Base-by-base conservation (phyloP, 92 coral and sea anemone species). In the Bergia puertoricense region DNA sequence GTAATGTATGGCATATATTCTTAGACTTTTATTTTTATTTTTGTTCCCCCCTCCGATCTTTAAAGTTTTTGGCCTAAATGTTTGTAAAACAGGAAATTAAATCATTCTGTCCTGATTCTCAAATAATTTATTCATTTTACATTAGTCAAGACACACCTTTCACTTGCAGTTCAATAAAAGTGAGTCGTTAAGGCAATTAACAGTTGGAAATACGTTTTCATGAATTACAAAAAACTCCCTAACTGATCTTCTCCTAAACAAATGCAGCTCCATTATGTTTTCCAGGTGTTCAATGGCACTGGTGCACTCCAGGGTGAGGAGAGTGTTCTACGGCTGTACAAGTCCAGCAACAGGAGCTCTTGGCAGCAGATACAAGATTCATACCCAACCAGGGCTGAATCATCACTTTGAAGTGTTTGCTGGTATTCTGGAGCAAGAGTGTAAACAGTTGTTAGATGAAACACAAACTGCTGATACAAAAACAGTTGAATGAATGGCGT, bases 201-300 rank as follows among this genome's bases (percentile, higher is more conserved):
- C 16, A 54, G 3, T 10, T 13, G 14, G 14, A 10, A 30, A 30
- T 30, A 30, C 30, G 30, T 30, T 30, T 30, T 30, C 30, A 48
- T 48, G 54, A 23, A 22, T 5, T 23, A 3, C 69, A 2, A 3
- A 20, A 15, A 62, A 62, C 3, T 20, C 69, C 30, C 30, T 2
- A 1, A 16, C 69, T 18, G 5, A 62, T 23, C n/a, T 2, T 5
- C 6, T 18, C 0, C 14, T 2, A 56, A 56, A 10, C 44, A 62
- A 48, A 69, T 39, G 2, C 5, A 13, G 41, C 66, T 77, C 67
- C 8, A 20, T 74, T 87, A 37, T 37, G 44, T 30, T 74, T 30
- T 85, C 8, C 72, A 97, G 99, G 99, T 97, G 99, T 93, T 92
- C 99, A 48, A 97, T 97, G 99, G 97, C 98, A 1, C 89, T 97